These are phyloP conservation scores for Acanthosepion esculentum DNA, from an alignment of 2,888 invertebrate genomes.

Conservation along the genomic window DNA sequence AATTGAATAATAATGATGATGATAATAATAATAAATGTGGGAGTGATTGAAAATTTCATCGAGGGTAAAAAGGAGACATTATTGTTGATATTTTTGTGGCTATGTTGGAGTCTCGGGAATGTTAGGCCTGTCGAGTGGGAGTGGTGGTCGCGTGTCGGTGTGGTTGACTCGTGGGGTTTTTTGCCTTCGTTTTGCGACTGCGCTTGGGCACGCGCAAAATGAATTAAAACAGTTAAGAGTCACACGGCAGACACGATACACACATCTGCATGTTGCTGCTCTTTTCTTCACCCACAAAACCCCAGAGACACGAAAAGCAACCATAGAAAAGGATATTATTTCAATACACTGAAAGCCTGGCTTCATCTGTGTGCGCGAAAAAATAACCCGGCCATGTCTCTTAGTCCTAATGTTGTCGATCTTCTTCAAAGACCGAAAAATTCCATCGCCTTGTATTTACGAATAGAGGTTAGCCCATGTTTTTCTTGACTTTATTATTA, in stretches of 20 bases:
- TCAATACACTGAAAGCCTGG: background rate
- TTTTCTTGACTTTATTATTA: no score
- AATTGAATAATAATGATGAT: background rate
- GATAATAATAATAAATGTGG: background rate
- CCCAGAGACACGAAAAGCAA: background rate
- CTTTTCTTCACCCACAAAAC: background rate
- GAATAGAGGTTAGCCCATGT: no score
- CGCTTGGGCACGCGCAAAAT: conserved; percentile 92
- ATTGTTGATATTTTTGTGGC: background rate
- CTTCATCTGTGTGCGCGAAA: background rate
- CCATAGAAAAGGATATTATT: background rate
- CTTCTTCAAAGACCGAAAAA: background rate
- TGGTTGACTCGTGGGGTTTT: background rate
- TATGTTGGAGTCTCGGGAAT: no score
- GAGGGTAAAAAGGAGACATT: background rate
- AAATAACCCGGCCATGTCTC: background rate
- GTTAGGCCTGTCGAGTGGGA: background rate
- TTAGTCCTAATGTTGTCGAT: background rate
- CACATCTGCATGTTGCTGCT: background rate
- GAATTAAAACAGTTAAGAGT: conserved; percentile 24
- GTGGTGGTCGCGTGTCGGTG: background rate
- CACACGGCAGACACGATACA: background rate
- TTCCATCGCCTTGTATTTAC: no score
- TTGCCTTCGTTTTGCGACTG: conserved; percentile 82
- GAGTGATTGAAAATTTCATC: no score